Conservation (phyloP, 2,888 invertebrate genomes). For the Hypomecis atomaria region DNA sequence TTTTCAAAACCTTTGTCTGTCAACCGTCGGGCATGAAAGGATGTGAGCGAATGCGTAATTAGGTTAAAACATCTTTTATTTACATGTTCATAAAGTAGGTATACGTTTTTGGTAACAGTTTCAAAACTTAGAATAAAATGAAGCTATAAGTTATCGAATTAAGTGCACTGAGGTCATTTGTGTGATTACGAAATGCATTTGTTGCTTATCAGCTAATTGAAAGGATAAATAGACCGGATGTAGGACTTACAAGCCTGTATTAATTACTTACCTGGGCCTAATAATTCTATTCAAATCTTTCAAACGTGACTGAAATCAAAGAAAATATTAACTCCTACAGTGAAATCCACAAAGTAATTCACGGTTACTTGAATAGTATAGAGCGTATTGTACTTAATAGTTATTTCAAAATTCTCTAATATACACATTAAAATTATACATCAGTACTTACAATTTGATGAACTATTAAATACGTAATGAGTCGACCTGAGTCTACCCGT, state of each 20-base stretch:
- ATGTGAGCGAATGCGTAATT: conserved; percentile 21
- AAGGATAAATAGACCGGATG: conserved; percentile 8
- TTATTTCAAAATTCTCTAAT: too few species aligned
- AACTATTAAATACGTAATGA: too few species aligned
- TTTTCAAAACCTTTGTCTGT: conserved; percentile 22
- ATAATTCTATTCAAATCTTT: too few species aligned
- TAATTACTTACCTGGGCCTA: too few species aligned
- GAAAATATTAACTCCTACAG: background rate
- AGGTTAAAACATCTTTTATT: conserved; percentile 12
- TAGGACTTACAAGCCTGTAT: background rate
- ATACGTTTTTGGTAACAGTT: background rate
- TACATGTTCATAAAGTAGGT: background rate
- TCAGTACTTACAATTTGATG: too few species aligned
- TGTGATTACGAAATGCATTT: conserved; percentile 13
- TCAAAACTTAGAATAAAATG: background rate
- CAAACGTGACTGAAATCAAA: background rate
- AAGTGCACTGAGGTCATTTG: background rate
- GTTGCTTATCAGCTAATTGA: conserved; percentile 13
- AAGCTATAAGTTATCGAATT: conserved; percentile 1
- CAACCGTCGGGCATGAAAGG: conserved; percentile 6
- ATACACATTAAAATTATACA: too few species aligned
- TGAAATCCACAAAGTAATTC: background rate
- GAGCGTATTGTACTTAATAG: too few species aligned
- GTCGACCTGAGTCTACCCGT: too few species aligned
- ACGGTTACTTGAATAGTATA: too few species aligned